Evolutionary conservation across 2,888 invertebrate genomes (phyloP), one percentile per base, ranked within the genome.

Genomic region (Trissonchulus latispiculum): DNA sequence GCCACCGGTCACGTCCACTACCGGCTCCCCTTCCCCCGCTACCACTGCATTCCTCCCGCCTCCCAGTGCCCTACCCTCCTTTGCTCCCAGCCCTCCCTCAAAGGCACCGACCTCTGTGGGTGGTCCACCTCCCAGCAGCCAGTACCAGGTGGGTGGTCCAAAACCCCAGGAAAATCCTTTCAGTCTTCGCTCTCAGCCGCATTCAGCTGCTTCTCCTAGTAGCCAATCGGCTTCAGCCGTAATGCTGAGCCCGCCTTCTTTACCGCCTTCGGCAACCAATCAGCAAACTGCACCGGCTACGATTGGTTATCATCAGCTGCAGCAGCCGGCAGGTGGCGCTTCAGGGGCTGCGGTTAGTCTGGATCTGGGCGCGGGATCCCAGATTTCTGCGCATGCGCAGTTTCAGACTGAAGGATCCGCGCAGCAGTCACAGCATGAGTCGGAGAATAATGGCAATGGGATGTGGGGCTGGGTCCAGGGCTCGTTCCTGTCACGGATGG

Each of bases 401-500:
- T 15, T 23, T 48, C 68, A 36, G 70, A 28, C 15, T 3, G 15
- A 2, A 32, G 23, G 59, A 3, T 2, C n/a, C n/a, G 23, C 2
- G 37, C 18, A 48, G 2, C 31, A 15, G 70, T n/a, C n/a, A n/a
- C n/a, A n/a, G n/a, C n/a, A n/a, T n/a, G n/a, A n/a, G n/a, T n/a
- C n/a, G n/a, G n/a, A n/a, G n/a, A n/a, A 29, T 64, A 61, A 75
- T 81, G 18, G 74, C 76, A 36, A 76, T 80, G 86, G 87, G 70
- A 78, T 89, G 72, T 83, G 89, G 77, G 88, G 89, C 0, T 89
- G 90, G 89, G 87, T 90, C 81, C 89, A 88, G 80, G 89, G 89
- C 28, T 89, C 89, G 0, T 59, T 75, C n/a, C 37, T 75, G 68
- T 88, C 88, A 69, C 87, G 88, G 79, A 89, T 90, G 15, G 90